phyloP scores from a whole-genome alignment of 2,113 vertebrate species.

The Menidia beryllina region DNA sequence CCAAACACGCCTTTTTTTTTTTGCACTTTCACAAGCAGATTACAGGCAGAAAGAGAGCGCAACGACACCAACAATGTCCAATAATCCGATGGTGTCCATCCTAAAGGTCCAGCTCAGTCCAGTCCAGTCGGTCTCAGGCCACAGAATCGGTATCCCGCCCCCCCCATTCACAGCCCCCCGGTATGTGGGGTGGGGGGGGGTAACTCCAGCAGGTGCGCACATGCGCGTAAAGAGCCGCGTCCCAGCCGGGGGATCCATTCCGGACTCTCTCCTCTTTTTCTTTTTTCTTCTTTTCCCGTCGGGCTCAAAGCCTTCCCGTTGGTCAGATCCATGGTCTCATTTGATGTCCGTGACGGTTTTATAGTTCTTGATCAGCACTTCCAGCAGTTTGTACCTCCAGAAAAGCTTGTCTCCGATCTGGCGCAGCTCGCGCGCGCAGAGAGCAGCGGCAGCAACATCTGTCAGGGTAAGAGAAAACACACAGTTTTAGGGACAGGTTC shows the following conservation, averaged over 20 bases:
- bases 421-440: constrained; percentile 63
- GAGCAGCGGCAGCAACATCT: constrained; percentile 23
- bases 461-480: neutral
- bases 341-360: constrained; percentile 40
- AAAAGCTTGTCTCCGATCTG: constrained; percentile 66
- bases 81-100: too few species aligned
- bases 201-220: constrained; percentile 6
- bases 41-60: neutral
- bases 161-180: too few species aligned
- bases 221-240: neutral
- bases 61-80: neutral
- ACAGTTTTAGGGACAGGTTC: neutral
- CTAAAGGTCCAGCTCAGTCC: neutral
- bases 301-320: neutral
- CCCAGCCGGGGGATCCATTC: neutral
- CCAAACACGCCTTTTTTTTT: too few species aligned
- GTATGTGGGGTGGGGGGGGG: too few species aligned
- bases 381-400: constrained; percentile 74
- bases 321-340: constrained; percentile 19
- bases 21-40: too few species aligned
- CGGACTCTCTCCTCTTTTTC: too few species aligned
- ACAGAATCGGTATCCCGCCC: too few species aligned
- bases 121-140: too few species aligned
- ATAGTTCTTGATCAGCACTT: constrained; percentile 68
- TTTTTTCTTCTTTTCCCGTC: too few species aligned